Conservation (phyloP, 2,888 invertebrate genomes). For the Ochlodes sylvanus region DNA sequence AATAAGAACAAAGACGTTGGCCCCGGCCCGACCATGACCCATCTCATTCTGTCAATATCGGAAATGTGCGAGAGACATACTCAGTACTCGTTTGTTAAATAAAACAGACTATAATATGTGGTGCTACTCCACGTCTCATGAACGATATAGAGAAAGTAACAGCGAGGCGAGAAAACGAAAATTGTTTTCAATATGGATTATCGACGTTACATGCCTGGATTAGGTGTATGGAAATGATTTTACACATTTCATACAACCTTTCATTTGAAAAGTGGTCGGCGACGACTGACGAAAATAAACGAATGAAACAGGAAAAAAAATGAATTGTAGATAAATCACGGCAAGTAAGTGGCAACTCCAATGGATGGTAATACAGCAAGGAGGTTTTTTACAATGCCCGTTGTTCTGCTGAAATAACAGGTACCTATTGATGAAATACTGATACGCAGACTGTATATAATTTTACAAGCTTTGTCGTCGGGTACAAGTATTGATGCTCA, state of each 20-base stretch:
- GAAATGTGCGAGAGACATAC: too few species aligned
- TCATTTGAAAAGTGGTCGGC: constrained; percentile 39
- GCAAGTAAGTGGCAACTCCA: too few species aligned
- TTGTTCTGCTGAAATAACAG: constrained; percentile 21
- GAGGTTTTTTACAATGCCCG: constrained; percentile 35
- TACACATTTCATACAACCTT: constrained; percentile 41
- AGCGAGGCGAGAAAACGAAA: constrained; percentile 37
- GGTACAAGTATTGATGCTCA: constrained; percentile 14
- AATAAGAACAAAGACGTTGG: too few species aligned
- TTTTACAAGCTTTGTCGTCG: too few species aligned
- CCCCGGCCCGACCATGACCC: too few species aligned
- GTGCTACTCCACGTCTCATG: constrained; percentile 44
- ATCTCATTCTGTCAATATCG: too few species aligned
- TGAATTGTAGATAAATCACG: too few species aligned
- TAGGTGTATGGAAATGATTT: constrained; percentile 39
- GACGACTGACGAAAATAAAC: constrained; percentile 35
- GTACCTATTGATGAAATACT: constrained; percentile 6
- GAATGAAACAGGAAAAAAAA: constrained; percentile 16
- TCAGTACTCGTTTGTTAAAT: too few species aligned
- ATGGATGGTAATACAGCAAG: constrained; percentile 41
- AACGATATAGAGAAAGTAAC: constrained; percentile 40
- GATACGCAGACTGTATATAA: constrained; percentile 15
- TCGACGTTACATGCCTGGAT: constrained; percentile 42
- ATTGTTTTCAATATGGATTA: constrained; percentile 41
- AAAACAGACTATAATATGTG: too few species aligned